Evolutionary conservation across 1,140 invertebrate genomes (phyloP).

Genomic region (Thaumatotibia leucotreta): DNA sequence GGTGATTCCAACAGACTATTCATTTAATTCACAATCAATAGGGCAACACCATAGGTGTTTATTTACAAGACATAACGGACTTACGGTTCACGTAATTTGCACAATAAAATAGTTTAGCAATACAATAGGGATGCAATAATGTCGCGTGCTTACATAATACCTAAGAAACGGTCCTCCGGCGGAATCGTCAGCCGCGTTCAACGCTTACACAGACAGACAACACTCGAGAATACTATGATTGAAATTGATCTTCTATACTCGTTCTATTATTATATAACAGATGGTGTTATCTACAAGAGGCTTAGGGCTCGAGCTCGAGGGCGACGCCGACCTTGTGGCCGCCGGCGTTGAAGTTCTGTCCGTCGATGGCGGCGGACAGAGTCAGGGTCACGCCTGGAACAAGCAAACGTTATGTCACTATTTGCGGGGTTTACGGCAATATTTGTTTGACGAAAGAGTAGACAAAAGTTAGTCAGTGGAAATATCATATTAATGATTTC

Average conservation of each 20-base stretch:
- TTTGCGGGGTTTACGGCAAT: no score
- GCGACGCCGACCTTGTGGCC: conserved; percentile 97
- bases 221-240: conserved; percentile 37
- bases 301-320: conserved; percentile 93
- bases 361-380: conserved; percentile 94
- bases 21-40: conserved; percentile 69
- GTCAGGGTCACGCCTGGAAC: conserved; percentile 92
- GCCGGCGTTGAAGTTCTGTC: conserved; percentile 97
- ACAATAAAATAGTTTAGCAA: conserved; percentile 33
- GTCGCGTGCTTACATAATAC: conserved; percentile 43
- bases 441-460: no score
- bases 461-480: no score
- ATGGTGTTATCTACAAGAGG: conserved; percentile 60
- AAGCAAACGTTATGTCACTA: conserved; percentile 14
- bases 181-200: conserved; percentile 37
- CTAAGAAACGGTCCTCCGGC: conserved; percentile 31
- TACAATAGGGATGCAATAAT: conserved; percentile 30
- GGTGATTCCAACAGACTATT: conserved; percentile 67
- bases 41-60: conserved; percentile 59
- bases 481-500: no score
- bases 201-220: conserved; percentile 41
- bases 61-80: conserved; percentile 60
- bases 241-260: conserved; percentile 51
- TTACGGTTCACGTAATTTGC: conserved; percentile 14
- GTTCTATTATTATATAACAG: conserved; percentile 46